These are phyloP conservation scores for Axinella damicornis DNA, from an alignment of 37 sponge, comb jelly and placozoan species.

Conservation along the genomic window DNA sequence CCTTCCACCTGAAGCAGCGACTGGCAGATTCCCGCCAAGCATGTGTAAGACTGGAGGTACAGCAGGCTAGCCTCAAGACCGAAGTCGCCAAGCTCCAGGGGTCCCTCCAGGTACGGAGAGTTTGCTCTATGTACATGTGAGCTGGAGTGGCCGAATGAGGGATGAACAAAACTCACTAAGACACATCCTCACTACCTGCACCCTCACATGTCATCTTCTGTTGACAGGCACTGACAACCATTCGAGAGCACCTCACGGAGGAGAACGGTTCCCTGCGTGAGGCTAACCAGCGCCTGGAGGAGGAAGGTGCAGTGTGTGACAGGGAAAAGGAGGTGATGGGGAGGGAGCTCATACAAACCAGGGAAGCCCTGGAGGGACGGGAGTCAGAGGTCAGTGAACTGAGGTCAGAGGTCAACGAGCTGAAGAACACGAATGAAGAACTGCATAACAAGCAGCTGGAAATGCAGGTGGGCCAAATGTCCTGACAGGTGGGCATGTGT, in stretches of 20 bases:
- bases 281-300: background rate
- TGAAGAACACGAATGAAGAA: conserved; percentile 4
- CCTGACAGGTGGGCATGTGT: too few relatives aligned
- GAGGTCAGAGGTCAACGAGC: background rate
- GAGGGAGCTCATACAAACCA: background rate
- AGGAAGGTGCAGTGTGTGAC: background rate
- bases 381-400: background rate
- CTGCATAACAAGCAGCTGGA: too few relatives aligned
- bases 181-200: too few relatives aligned
- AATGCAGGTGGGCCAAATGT: too few relatives aligned
- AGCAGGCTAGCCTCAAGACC: conserved; percentile 19
- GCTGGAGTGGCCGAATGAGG: too few relatives aligned
- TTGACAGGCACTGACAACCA: conserved; percentile 51
- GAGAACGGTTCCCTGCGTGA: conserved; percentile 29
- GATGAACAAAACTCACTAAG: too few relatives aligned
- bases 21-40: conserved; percentile 41
- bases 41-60: conserved; percentile 22
- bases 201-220: background rate
- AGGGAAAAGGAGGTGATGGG: background rate
- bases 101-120: conserved; percentile 17
- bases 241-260: conserved; percentile 19
- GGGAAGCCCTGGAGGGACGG: background rate
- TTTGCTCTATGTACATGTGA: too few relatives aligned
- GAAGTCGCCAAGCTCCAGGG: conserved; percentile 49
- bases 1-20: conserved; percentile 28